Evolutionary conservation across 35 echinoderm and acorn worm genomes (phyloP), one percentile per base, ranked within the genome.

Genomic region (Ophiothrix spiculata): DNA sequence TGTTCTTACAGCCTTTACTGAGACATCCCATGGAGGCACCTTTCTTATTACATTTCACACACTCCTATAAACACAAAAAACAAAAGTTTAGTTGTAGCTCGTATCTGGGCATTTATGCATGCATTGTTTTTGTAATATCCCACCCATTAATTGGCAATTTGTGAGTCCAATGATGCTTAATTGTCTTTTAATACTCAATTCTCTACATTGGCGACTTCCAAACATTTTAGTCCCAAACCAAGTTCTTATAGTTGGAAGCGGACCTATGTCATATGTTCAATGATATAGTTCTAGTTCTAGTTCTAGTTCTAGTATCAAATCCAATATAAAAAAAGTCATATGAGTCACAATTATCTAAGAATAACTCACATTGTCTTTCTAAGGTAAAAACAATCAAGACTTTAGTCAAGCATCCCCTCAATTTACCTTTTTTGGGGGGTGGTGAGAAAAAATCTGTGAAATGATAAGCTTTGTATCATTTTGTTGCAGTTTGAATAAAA

Each of bases 1-100:
- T 83, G 81, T 91, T 91, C 81, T 91, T 95, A 38, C 93, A 95
- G 56, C 89, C 93, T 80, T 95, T 95, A 60, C 80, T 85, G 80
- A 87, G 19, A 78, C 93, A 95, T 39, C 93, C 93, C 42, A 95
- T 85, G 1, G 93, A 91, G 1, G 93, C 93, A 77, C 93, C 93
- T 45, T 76, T 75, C 6, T 95, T 86, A 75, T 87, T 75, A 80
- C 93, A 95, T 33, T 83, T 74, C 35, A 77, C 84, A 73, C 93
- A 95, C 33, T 84, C 86, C 93, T 95, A 37, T 1, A 87, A 79
- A 39, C 0, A 23, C 11, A 60, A 64, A 89, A 33, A 81, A n/a
- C 23, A n/a, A 4, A 83, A 83, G 29, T 83, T 41, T n/a, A 49
- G 40, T 56, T 23, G 4, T 69, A 28, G 80, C 37, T 83, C 2